A percentile compares a stretch with the other conserved stretches of the same genome.
These are phyloP conservation scores for Polydrusus cervinus DNA, from an alignment of 2,888 invertebrate genomes.

Conservation along the genomic window DNA sequence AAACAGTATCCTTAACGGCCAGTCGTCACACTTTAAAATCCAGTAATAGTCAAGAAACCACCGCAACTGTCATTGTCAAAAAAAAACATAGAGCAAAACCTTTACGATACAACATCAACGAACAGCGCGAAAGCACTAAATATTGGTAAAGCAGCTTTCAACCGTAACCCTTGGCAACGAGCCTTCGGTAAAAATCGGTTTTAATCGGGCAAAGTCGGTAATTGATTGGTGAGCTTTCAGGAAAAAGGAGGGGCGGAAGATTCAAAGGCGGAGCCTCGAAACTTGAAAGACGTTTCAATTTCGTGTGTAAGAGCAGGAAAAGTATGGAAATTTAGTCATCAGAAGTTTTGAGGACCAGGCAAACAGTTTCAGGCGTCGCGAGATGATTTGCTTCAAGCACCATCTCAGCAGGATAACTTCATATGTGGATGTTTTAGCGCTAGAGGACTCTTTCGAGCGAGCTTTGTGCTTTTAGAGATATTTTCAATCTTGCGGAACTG, in stretches of 20 bases:
- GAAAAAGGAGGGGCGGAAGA: slow-evolving; percentile 59
- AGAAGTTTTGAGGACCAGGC: slow-evolving; percentile 50
- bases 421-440: slow-evolving; percentile 35
- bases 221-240: slow-evolving; percentile 63
- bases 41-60: slow-evolving; percentile 31
- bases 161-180: slow-evolving; percentile 71
- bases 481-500: slow-evolving; percentile 4
- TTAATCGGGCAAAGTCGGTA: slow-evolving; percentile 57
- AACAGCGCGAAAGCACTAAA: slow-evolving; percentile 70
- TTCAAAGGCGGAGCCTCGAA: slow-evolving; percentile 59
- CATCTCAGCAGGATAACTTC: slow-evolving; percentile 42
- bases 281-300: slow-evolving; percentile 65
- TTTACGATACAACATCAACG: slow-evolving; percentile 55
- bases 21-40: slow-evolving; percentile 42
- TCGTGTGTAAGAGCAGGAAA: slow-evolving; percentile 49
- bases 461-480: slow-evolving; percentile 20
- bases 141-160: slow-evolving; percentile 68
- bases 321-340: slow-evolving; percentile 54
- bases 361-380: slow-evolving; percentile 46
- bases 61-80: slow-evolving; percentile 59
- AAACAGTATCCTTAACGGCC: slow-evolving; percentile 9
- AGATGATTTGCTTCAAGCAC: slow-evolving; percentile 39
- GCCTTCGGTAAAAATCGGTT: slow-evolving; percentile 64
- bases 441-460: slow-evolving; percentile 19
- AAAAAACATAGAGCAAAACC: slow-evolving; percentile 48